Base-by-base conservation (phyloP, 2,888 invertebrate genomes). In the Ophioninae sp. region DNA sequence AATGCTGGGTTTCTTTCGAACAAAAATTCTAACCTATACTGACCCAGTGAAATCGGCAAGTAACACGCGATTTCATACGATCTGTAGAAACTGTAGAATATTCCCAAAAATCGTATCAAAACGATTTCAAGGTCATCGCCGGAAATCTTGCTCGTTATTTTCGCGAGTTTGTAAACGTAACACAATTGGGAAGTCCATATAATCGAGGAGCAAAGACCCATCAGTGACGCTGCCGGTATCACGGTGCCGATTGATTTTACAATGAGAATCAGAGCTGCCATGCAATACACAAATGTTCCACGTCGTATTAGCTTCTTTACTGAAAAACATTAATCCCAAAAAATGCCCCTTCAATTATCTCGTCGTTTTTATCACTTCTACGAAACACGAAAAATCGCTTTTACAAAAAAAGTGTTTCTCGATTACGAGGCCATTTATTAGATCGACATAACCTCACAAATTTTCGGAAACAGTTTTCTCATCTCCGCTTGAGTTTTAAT, bases 61-160 rank as follows among this genome's bases (percentile, higher is more conserved):
- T 82, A 82, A 39, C 68, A 79, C 7, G 59, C 50, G 44, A 84
- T 69, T 7, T 84, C 84, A 69, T 82, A 73, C 6, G 79, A 76
- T 77, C 69, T 67, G 41, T 82, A 84, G 50, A 84, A 65, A 79
- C 79, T 74, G 56, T 79, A 82, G 67, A 82, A 84, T 69, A 84
- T 82, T 73, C 81, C 84, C 0, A 76, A 81, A 37, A 84, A 84
- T 41, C 81, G 67, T 39, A 84, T 30, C 7, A 79, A 37, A 50
- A 84, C 73, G 0, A 59, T 82, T 37, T 84, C 62, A 59, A 84
- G 69, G 69, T 84, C 79, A 39, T 84, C 81, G 8, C 84, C 84
- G 8, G 81, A 73, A 65, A 84, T 20, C 74, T 84, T 84, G 69
- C 81, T 82, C 79, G 79, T 82, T 77, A 84, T 84, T 69, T 64